Percentiles rank a stretch among this genome's conserved stretches.
These are phyloP conservation scores for Huso huso DNA, from an alignment of 2,797 vertebrate species.

Conservation along the genomic window DNA sequence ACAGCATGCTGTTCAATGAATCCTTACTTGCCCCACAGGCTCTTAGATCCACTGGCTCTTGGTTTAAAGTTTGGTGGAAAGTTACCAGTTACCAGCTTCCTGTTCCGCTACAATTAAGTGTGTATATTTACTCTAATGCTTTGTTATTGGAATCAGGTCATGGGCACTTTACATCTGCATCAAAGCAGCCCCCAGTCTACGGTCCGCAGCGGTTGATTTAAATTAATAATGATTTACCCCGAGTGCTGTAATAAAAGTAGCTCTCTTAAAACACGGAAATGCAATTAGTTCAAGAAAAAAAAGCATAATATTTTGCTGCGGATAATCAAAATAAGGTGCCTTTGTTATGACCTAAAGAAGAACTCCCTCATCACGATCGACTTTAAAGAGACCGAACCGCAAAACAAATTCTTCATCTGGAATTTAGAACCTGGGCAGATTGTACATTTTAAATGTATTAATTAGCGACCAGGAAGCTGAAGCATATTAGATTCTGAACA, in stretches of 20 bases:
- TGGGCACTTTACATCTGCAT: conserved; percentile 22
- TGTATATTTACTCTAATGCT: no score
- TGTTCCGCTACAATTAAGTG: no score
- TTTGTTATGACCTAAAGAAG: conserved; percentile 60
- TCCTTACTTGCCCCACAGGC: no score
- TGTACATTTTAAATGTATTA: conserved; percentile 34
- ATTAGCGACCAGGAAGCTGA: conserved; percentile 45
- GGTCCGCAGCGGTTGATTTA: conserved; percentile 38
- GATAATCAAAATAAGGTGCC: conserved; percentile 56
- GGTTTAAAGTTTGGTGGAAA: no score
- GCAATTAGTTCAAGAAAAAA: conserved; percentile 39
- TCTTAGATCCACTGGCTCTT: no score
- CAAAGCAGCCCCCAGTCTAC: conserved; percentile 29
- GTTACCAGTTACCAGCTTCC: no score
- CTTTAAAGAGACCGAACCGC: conserved; percentile 33
- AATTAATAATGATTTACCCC: conserved; percentile 56
- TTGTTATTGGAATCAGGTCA: conserved; percentile 14
- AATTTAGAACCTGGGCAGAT: conserved; percentile 14
- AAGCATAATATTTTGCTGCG: conserved; percentile 36
- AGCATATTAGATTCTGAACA: conserved; percentile 32
- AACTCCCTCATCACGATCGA: conserved; percentile 49
- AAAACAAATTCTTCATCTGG: conserved; percentile 11
- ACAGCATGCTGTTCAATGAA: no score
- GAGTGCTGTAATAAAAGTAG: conserved; percentile 33
- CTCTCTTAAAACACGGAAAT: conserved; percentile 32